Base-by-base conservation (phyloP, 2,888 invertebrate genomes). In the Chloroclysta siterata region DNA sequence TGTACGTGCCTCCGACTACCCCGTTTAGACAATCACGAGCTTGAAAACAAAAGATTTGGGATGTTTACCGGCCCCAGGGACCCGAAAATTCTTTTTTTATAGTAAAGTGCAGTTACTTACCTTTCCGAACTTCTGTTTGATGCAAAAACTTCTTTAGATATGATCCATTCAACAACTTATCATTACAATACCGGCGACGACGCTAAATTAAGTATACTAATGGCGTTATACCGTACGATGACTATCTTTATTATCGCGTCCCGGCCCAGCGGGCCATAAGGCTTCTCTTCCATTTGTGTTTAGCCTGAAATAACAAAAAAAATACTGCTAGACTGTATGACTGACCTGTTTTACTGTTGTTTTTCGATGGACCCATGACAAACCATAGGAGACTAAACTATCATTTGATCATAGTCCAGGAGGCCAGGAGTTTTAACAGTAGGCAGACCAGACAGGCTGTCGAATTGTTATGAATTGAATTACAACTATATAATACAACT, bases 151-250 rank as follows among this genome's bases (percentile, higher is more conserved):
- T 11, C 11, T 50, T 41, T 39, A 13, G 44, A 57, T 44, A 51
- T 51, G 29, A 51, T 58, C 44, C 22, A 46, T 57, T 29, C 29
- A 14, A 46, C 29, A 14, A 52, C 46, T 41, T 29, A 48, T 15
- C 13, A 41, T 14, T 29, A 22, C 13, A 46, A 22, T 17, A 41
- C 66, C 67, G 52, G 57, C 66, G 68, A 68, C 63, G 60, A 61
- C 63, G 41, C 56, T 80, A 72, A 78, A 79, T 84, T 39, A 39
- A 86, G 83, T 83, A 87, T 39, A 78, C 84, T 89, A 89, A 81
- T 83, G 85, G 86, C 87, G 83, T 81, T 80, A 29, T 36, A 81
- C 74, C 42, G 48, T 17, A 58, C 82, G 80, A 79, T 84, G 84
- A 82, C 85, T 84, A 78, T 79, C 67, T 17, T 72, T 75, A 73